phyloP scores from a whole-genome alignment of 2,888 invertebrate genomes.

The Nephrotoma appendiculata region DNA sequence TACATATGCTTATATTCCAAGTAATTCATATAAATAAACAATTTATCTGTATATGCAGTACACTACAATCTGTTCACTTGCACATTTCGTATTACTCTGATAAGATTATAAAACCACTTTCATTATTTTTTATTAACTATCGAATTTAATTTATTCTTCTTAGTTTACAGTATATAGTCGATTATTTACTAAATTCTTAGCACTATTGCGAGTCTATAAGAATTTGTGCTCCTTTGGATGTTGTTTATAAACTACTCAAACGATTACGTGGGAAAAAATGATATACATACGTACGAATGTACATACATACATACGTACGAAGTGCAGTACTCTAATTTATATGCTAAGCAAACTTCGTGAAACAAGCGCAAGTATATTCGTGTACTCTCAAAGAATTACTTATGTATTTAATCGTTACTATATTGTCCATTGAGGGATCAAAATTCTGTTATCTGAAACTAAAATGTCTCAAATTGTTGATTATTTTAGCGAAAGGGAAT shows the following conservation, averaged over 20 bases:
- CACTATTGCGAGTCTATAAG: neutral
- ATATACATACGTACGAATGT: too few species aligned
- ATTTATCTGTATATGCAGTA: neutral
- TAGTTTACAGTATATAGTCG: neutral
- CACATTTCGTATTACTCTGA: neutral
- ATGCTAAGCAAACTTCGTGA: too few species aligned
- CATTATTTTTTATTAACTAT: neutral
- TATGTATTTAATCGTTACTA: too few species aligned
- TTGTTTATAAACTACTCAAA: neutral
- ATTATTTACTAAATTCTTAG: neutral
- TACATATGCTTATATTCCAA: neutral
- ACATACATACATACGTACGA: too few species aligned
- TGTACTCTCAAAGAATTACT: too few species aligned
- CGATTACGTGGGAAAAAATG: neutral
- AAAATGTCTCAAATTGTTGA: too few species aligned
- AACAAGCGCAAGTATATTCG: too few species aligned
- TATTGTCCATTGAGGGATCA: too few species aligned
- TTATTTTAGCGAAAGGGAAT: too few species aligned
- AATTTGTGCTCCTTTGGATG: neutral
- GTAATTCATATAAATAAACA: neutral
- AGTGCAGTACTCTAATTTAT: too few species aligned
- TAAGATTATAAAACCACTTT: neutral
- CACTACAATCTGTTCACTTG: neutral
- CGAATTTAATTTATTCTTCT: neutral
- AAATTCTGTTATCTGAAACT: too few species aligned